These are phyloP conservation scores for Sesia apiformis DNA, from an alignment of 2,888 invertebrate species.

Conservation along the genomic window DNA sequence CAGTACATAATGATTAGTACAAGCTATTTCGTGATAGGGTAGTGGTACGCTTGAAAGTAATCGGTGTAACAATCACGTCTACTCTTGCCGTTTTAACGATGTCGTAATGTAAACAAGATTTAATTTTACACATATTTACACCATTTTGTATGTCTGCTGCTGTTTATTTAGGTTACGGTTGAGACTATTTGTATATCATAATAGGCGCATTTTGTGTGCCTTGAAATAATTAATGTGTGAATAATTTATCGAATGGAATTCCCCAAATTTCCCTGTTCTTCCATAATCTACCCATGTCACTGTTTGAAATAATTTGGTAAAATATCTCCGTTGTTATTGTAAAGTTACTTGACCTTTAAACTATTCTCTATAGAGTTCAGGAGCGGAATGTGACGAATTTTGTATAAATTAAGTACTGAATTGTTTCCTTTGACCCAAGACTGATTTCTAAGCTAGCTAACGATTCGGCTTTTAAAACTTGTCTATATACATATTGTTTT, in stretches of 20 bases:
- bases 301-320: constrained; percentile 9
- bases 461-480: constrained; percentile 26
- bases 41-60: too few relatives aligned
- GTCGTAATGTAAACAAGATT: too few relatives aligned
- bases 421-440: constrained; percentile 63
- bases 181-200: too few relatives aligned
- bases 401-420: constrained; percentile 30
- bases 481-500: background rate
- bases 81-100: too few relatives aligned
- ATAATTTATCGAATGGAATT: constrained; percentile 25
- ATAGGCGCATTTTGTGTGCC: too few relatives aligned
- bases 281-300: constrained; percentile 7
- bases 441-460: constrained; percentile 54
- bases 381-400: constrained; percentile 28
- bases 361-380: constrained; percentile 20
- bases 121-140: too few relatives aligned
- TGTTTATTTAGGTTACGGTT: too few relatives aligned
- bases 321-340: background rate
- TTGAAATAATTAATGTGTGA: too few relatives aligned
- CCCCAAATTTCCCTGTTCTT: constrained; percentile 30
- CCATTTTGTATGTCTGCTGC: too few relatives aligned
- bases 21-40: too few relatives aligned
- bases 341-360: constrained; percentile 19
- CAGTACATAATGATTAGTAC: too few relatives aligned
- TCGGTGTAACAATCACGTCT: too few relatives aligned